Evolutionary conservation across 2,888 invertebrate genomes (phyloP), one percentile per base, ranked within the genome.

Genomic region (Sturmia bella): DNA sequence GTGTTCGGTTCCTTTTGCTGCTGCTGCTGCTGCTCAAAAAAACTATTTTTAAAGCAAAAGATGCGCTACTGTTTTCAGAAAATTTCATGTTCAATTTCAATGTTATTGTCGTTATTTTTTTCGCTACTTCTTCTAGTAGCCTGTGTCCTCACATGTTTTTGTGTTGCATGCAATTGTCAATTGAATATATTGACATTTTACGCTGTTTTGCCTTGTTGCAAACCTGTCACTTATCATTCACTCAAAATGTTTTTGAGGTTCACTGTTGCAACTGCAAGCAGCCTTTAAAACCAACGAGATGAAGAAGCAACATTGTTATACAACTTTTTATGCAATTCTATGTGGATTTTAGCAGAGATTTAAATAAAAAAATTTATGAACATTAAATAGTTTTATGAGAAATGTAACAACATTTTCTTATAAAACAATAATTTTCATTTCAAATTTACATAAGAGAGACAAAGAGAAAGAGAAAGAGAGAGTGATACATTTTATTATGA

Each of bases 141-240:
- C 39, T 64, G 41, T 59, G 52, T 57, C 48, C 73, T 45, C 50
- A 52, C 37, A 37, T 77, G 56, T 45, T 21, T 37, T 3, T 59
- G 19, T 54, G 50, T 73, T 79, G 83, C 79, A 83, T 83, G 82
- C 82, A 75, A 82, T 82, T 82, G 78, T 78, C 82, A 82, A 82
- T 82, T 78, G 82, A 78, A 78, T 75, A 78, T 74, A 78, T 82
- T 82, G 82, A 78, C 82, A 82, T 82, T 82, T 82, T 82, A 78
- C 82, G 82, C 82, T 82, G 82, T 82, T 82, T 78, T 78, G 78
- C 82, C 81, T 66, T 82, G 78, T 82, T 82, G 78, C 72, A 73
- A 80, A 83, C 50, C 80, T 76, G 83, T 83, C 83, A 83, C 83
- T 83, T 83, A 80, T 83, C 83, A 83, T 83, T 83, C 83, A 83